Conservation (phyloP, 53 echinoderm and acorn worm genomes). For the Holothuria scabra region DNA sequence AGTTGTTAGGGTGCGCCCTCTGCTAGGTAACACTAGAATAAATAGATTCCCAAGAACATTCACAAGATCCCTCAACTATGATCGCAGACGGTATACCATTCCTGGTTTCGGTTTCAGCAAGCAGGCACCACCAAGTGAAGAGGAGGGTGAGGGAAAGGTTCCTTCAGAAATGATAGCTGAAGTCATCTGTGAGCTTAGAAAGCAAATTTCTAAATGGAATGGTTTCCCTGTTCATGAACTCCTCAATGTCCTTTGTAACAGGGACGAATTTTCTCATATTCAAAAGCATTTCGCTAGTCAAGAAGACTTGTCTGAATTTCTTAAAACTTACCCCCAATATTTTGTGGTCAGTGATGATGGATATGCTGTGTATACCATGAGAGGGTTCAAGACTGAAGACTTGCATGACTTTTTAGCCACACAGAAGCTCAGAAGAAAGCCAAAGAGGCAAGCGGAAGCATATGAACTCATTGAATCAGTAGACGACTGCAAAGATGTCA, state of each 20-base stretch:
- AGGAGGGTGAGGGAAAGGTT: neutral
- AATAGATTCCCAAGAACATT: conserved; percentile 43
- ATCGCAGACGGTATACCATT: conserved; percentile 35
- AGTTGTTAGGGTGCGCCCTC: conserved; percentile 28
- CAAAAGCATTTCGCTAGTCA: conserved; percentile 31
- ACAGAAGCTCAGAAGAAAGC: conserved; percentile 33
- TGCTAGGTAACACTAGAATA: conserved; percentile 13
- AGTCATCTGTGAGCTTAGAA: conserved; percentile 40
- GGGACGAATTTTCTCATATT: conserved; percentile 43
- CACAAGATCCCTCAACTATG: conserved; percentile 15
- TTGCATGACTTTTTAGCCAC: conserved; percentile 36
- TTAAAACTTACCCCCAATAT: conserved; percentile 42
- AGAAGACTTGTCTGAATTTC: conserved; percentile 23
- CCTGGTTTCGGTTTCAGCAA: conserved; percentile 43
- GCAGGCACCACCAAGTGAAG: conserved; percentile 7
- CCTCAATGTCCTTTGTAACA: conserved; percentile 31
- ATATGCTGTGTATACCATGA: conserved; percentile 32
- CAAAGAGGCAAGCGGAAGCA: conserved; percentile 11
- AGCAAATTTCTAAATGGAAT: conserved; percentile 41
- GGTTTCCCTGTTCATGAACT: conserved; percentile 42
- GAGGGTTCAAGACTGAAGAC: conserved; percentile 45
- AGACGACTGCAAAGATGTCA: conserved; percentile 40
- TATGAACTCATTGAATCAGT: conserved; percentile 31
- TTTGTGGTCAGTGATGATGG: conserved; percentile 21
- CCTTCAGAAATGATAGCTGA: conserved; percentile 43